Base-by-base conservation (phyloP, 2,797 vertebrate species). In the Falco cherrug region DNA sequence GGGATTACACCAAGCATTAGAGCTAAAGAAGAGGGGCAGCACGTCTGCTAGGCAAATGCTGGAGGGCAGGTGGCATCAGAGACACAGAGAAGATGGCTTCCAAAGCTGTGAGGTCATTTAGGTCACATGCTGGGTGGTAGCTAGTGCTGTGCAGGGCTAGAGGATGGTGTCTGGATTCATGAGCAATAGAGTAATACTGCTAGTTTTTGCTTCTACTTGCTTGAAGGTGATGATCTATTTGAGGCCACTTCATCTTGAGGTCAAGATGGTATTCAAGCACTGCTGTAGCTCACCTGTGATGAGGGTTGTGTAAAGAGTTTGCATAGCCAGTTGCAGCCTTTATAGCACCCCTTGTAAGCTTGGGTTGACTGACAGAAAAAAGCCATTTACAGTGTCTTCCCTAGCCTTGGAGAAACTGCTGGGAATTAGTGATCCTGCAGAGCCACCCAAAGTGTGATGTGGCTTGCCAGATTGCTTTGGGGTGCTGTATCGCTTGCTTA, bases 41-140 rank as follows among this genome's bases (percentile, higher is more conserved):
- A 20, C 0, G 0, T 13, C 19, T 81, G 6, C 53, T 64, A 31
- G 37, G 8, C 31, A 84, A 14, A 51, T 2, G 7, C 17, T 64
- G 54, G 39, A 67, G 35, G 29, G 31, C 50, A 68, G 28, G 37
- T n/a, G 16, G 20, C 86, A 92, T 10, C 43, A 57, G 16, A 13
- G 26, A 16, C 22, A 25, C 0, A 3, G 33, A 73, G 35, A 29
- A 76, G 35, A 24, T 9, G 22, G 26, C 16, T 80, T 6, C 37
- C 16, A 76, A 16, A 35, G 7, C 45, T 71, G 29, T 25, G 26
- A 68, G 26, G 15, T 61, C 12, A 11, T 47, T 63, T 68, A 31
- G 24, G 37, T 54, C n/a, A 26, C 13, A 11, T 28, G 19, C 45
- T 69, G 37, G 13, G 18, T 61, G 16, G n/a, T 21, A 68, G 45